Conservation (phyloP, 1,140 invertebrate species). For the Drosophila pallidifrons region DNA sequence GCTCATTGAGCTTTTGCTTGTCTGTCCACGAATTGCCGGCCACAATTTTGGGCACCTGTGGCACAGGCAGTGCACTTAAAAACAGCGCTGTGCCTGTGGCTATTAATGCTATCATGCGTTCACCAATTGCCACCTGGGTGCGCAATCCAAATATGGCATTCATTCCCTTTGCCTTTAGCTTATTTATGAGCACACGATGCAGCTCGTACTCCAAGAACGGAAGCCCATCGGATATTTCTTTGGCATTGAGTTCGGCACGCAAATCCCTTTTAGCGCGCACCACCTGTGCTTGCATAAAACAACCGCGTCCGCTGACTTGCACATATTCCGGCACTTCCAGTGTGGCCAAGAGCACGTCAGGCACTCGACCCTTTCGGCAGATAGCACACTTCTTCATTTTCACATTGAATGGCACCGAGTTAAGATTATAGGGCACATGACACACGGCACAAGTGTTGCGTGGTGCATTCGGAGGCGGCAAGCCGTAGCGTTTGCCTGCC, state of each 20-base stretch:
- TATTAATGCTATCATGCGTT: constrained; percentile 93
- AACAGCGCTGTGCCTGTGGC: constrained; percentile 95
- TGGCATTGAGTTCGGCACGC: constrained; percentile 94
- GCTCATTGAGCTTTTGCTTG: constrained; percentile 87
- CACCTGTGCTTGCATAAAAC: constrained; percentile 92
- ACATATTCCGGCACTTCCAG: constrained; percentile 93
- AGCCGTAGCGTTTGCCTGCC: constrained; percentile 60
- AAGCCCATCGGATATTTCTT: constrained; percentile 96
- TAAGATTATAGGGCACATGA: constrained; percentile 92
- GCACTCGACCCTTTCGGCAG: constrained; percentile 93
- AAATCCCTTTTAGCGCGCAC: constrained; percentile 92
- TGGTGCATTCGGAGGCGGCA: constrained; percentile 51
- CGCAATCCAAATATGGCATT: constrained; percentile 95
- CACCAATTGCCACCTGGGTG: constrained; percentile 94
- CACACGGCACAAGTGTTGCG: constrained; percentile 87
- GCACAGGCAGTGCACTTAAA: constrained; percentile 90
- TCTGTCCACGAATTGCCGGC: constrained; percentile 88
- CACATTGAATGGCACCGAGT: constrained; percentile 89
- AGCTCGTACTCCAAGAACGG: constrained; percentile 98
- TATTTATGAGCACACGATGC: constrained; percentile 95
- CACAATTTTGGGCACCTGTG: constrained; percentile 88
- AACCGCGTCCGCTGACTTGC: constrained; percentile 89
- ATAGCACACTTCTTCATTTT: constrained; percentile 88
- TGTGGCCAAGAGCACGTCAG: constrained; percentile 95
- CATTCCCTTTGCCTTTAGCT: constrained; percentile 96